A percentile compares a stretch with the other conserved stretches of the same genome.
These are phyloP conservation scores for Aricia agestis DNA, from an alignment of 1,140 invertebrate genomes.

Conservation along the genomic window DNA sequence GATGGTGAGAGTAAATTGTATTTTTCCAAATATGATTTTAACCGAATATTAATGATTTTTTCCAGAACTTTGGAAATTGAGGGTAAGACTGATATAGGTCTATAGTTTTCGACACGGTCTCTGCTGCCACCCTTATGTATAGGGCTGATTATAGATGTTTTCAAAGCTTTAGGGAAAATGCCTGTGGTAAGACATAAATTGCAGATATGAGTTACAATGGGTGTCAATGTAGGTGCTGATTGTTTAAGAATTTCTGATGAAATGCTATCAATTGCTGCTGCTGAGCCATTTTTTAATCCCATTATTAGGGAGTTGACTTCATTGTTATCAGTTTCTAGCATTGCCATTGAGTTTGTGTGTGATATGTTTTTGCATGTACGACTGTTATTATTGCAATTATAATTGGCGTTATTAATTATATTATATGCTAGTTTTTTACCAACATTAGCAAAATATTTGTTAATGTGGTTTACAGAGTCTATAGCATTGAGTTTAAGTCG, in stretches of 20 bases:
- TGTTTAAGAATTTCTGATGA: not conserved
- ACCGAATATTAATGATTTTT: too few species aligned
- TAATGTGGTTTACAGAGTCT: constrained; percentile 4
- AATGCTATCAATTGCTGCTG: not conserved
- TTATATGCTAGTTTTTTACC: constrained; percentile 6
- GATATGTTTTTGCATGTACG: not conserved
- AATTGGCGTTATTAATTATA: not conserved
- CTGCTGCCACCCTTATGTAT: too few species aligned
- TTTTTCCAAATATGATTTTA: too few species aligned
- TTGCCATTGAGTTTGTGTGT: not conserved
- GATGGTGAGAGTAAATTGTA: not conserved
- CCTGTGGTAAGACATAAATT: not conserved
- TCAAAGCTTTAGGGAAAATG: constrained; percentile 18
- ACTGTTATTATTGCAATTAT: not conserved
- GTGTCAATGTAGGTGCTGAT: not conserved
- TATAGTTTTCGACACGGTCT: too few species aligned
- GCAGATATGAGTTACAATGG: not conserved
- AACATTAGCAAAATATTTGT: constrained; percentile 17
- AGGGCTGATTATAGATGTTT: not conserved
- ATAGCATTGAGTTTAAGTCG: not conserved
- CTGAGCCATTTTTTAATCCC: constrained; percentile 9
- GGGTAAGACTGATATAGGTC: too few species aligned
- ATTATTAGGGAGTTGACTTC: not conserved
- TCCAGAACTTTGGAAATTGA: too few species aligned
- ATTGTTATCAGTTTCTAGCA: not conserved